Evolutionary conservation across 2,113 vertebrate genomes (phyloP), one percentile per base, ranked within the genome.

Genomic region (Petrocephalus microphthalmus): DNA sequence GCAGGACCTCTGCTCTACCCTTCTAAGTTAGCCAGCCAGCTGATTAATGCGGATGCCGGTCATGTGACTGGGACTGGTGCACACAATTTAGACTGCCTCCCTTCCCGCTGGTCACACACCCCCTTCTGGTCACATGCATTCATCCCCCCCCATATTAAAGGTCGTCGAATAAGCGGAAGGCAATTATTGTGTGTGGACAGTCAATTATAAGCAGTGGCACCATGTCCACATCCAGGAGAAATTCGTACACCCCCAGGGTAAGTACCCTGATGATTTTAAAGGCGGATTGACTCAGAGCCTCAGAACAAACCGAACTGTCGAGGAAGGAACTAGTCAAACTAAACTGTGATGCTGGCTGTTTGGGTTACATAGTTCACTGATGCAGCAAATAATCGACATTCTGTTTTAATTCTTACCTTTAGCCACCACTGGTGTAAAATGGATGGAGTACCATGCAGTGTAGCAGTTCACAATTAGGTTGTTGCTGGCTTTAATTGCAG

Each of bases 221-320:
- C 93, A 98, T 98, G 97, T 97, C 97, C 94, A 97, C 97, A 93
- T 95, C 95, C 91, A 97, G 95, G 95, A 96, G 97, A 90, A 96
- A 93, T 91, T 84, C 94, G 2, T 95, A 96, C 92, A 95, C 92
- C 91, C 95, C 85, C 56, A 57, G 97, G 98, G 98, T 99, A 95
- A 98, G 97, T 91, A 87, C 87, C 52, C 22, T 37, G 52, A 56
- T 51, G 22, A 52, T 17, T 52, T 29, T 84, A 10, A n/a, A 84
- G 83, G 47, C 7, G 83, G 7, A 15, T 5, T 33, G 49, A 49
- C 81, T 8, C 17, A 2, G 19, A 45, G 19, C 49, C 45, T 83
- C 37, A 49, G 37, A 83, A 83, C 45, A 83, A 83, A n/a, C 2
- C 3, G 5, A 49, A 83, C 81, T 22, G 6, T 47, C 19, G 13